Evolutionary conservation across 2,888 invertebrate species (phyloP).

Genomic region (Crossocerus cetratus): DNA sequence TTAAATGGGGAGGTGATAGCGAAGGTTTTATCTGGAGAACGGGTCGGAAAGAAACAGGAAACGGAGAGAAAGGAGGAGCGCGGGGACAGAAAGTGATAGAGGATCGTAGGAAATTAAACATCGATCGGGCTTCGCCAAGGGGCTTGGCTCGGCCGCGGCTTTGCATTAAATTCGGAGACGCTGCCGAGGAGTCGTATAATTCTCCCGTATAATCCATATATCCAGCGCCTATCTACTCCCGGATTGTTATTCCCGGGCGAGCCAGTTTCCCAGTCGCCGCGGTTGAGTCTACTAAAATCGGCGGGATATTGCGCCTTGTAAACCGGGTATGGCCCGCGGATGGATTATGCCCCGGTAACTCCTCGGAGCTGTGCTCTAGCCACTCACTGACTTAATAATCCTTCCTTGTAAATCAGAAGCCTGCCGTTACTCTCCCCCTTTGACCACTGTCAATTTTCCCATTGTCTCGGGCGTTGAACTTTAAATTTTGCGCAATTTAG

Average conservation of each 20-base stretch:
- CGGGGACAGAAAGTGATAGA: slow-evolving; percentile 9
- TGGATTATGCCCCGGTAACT: slow-evolving; percentile 52
- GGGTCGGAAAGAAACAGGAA: background rate
- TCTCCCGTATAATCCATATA: slow-evolving; percentile 57
- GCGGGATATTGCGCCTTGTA: slow-evolving; percentile 60
- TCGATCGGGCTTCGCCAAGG: slow-evolving; percentile 40
- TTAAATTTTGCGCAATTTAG: too few species aligned
- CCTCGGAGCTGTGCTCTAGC: slow-evolving; percentile 41
- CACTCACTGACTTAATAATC: slow-evolving; percentile 57
- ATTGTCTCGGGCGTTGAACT: background rate
- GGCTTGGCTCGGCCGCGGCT: slow-evolving; percentile 27
- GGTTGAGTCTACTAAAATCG: slow-evolving; percentile 49
- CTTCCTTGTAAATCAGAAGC: slow-evolving; percentile 48
- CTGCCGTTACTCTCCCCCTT: background rate
- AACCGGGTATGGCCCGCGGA: slow-evolving; percentile 49
- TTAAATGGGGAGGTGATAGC: background rate
- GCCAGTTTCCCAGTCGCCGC: slow-evolving; percentile 20
- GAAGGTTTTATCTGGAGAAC: background rate
- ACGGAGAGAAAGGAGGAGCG: slow-evolving; percentile 2
- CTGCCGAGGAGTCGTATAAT: slow-evolving; percentile 54
- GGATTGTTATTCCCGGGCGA: slow-evolving; percentile 53
- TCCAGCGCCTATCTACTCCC: slow-evolving; percentile 55
- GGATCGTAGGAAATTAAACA: slow-evolving; percentile 51
- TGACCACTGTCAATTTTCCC: slow-evolving; percentile 31
- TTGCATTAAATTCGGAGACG: slow-evolving; percentile 54